Conservation (phyloP, 2,113 vertebrate species). For the Sarotherodon lohbergeri region DNA sequence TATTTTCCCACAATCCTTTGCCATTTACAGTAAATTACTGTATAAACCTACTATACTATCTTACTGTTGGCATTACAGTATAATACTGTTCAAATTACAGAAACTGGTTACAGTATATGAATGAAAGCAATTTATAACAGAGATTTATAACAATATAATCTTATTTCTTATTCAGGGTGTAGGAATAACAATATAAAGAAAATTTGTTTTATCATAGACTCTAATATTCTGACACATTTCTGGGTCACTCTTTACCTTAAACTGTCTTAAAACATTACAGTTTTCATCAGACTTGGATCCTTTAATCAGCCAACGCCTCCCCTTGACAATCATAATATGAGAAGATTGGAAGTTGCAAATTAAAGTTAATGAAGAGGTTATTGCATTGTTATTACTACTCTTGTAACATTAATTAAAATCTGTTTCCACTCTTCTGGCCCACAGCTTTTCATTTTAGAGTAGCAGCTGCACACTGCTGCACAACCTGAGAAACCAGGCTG, state of each 20-base stretch:
- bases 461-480: slow-evolving; percentile 31
- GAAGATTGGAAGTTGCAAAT: background rate
- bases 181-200: background rate
- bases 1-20: background rate
- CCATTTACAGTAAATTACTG: background rate
- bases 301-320: background rate
- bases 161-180: background rate
- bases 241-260: background rate
- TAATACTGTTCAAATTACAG: background rate
- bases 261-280: background rate
- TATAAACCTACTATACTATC: background rate
- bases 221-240: background rate
- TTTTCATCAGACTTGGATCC: background rate
- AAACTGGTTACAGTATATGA: background rate
- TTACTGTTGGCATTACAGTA: background rate
- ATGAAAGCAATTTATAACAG: background rate
- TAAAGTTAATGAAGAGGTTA: background rate
- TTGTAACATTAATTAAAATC: background rate
- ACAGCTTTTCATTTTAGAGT: background rate
- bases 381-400: background rate
- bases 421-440: background rate
- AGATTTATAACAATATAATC: background rate
- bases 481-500: slow-evolving; percentile 45
- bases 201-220: background rate
- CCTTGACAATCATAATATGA: background rate